Evolutionary conservation across 2,888 invertebrate species (phyloP).

Genomic region (Nezara viridula): DNA sequence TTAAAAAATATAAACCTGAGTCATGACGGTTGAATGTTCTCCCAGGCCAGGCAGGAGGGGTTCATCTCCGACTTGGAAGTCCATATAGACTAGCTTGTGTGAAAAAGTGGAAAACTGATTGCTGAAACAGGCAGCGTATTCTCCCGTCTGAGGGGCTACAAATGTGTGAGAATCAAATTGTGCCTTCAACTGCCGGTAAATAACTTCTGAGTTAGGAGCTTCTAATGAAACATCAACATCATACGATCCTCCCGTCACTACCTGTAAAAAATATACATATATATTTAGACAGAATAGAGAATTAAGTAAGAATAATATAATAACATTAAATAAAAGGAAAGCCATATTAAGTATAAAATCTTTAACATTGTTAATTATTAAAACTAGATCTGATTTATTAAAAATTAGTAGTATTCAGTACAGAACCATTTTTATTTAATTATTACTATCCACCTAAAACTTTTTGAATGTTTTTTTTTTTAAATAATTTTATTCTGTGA

Average conservation of each 20-base stretch:
- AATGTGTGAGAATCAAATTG: slow-evolving; percentile 96
- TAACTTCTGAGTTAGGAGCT: slow-evolving; percentile 87
- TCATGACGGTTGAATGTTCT: slow-evolving; percentile 92
- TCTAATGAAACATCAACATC: slow-evolving; percentile 95
- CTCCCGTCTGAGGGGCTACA: slow-evolving; percentile 79
- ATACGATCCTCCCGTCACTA: slow-evolving; percentile 98
- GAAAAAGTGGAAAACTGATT: slow-evolving; percentile 99
- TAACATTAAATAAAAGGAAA: neutral
- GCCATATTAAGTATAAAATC: too few species aligned
- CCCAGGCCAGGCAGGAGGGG: slow-evolving; percentile 85
- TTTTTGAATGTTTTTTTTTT: too few species aligned
- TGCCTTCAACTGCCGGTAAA: slow-evolving; percentile 93
- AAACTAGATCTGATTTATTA: too few species aligned
- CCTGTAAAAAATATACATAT: slow-evolving; percentile 74
- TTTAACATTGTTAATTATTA: too few species aligned
- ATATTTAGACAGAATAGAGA: too few species aligned
- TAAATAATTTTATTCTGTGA: too few species aligned
- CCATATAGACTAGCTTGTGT: slow-evolving; percentile 98
- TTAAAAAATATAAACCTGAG: slow-evolving; percentile 83
- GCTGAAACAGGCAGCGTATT: slow-evolving; percentile 94
- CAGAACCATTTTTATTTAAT: too few species aligned
- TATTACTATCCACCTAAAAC: too few species aligned
- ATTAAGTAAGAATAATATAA: neutral
- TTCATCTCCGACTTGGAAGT: slow-evolving; percentile 96
- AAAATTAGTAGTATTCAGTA: too few species aligned